A percentile compares a stretch with the other conserved stretches of the same genome.
These are phyloP conservation scores for Acanthaster planci DNA, from an alignment of 35 echinoderm and acorn worm genomes.

Conservation along the genomic window DNA sequence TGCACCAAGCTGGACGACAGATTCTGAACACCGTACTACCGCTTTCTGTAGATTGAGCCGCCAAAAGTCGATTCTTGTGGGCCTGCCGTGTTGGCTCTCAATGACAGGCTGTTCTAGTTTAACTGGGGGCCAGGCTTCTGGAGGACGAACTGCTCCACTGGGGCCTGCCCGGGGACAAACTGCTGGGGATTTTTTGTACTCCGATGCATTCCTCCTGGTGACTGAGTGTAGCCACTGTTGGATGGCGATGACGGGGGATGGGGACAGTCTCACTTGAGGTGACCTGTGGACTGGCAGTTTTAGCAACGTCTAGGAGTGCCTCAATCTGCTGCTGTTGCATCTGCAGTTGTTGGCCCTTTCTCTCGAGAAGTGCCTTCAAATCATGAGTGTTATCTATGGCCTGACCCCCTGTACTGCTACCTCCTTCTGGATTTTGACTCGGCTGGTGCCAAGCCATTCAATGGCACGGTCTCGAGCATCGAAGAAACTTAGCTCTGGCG, in stretches of 20 bases:
- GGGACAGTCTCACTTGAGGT: not conserved
- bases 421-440: not conserved
- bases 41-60: constrained; percentile 41
- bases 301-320: not conserved
- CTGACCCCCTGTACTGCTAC: not conserved
- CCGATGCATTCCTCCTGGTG: not conserved
- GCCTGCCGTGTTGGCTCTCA: constrained; percentile 62
- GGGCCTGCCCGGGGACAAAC: not conserved
- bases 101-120: constrained; percentile 55
- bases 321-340: not conserved
- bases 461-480: constrained; percentile 1
- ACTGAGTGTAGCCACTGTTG: not conserved
- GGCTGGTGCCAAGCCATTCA: not conserved
- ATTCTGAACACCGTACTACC: constrained; percentile 59
- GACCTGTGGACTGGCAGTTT: not conserved
- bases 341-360: not conserved
- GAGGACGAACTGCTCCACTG: not conserved
- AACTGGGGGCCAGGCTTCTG: constrained; percentile 29
- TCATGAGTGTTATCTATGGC: not conserved
- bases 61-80: not conserved
- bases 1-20: constrained; percentile 26
- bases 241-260: too few species aligned
- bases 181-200: not conserved
- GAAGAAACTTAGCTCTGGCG: not conserved
- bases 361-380: not conserved